Evolutionary conservation across 2,797 vertebrate genomes (phyloP).

Genomic region (Saguinus oedipus): DNA sequence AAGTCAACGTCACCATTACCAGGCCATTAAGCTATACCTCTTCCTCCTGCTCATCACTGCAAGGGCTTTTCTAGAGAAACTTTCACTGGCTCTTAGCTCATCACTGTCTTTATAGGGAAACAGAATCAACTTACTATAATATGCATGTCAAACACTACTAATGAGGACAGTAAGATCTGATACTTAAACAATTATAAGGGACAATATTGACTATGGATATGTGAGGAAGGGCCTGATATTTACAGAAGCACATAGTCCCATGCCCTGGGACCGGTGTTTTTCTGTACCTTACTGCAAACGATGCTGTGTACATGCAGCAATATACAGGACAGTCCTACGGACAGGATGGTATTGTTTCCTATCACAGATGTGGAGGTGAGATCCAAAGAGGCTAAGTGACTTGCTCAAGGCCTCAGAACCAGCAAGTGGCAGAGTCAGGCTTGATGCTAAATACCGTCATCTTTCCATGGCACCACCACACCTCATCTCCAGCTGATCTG

Average conservation of each 20-base stretch:
- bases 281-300: background rate
- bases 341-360: background rate
- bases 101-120: background rate
- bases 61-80: background rate
- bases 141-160: constrained; percentile 4
- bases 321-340: background rate
- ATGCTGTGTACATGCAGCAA: background rate
- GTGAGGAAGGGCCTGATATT: background rate
- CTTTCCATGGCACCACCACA: background rate
- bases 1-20: background rate
- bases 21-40: background rate
- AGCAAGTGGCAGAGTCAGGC: background rate
- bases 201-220: background rate
- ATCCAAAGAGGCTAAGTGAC: background rate
- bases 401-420: background rate
- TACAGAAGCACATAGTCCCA: background rate
- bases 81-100: constrained; percentile 24
- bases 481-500: background rate
- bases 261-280: background rate
- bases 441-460: background rate
- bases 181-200: background rate
- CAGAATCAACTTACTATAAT: constrained; percentile 26
- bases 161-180: background rate
- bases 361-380: background rate
- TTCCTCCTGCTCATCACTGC: background rate